Base-by-base conservation (phyloP, 2,888 invertebrate species). In the Caenorhabditis becei region DNA sequence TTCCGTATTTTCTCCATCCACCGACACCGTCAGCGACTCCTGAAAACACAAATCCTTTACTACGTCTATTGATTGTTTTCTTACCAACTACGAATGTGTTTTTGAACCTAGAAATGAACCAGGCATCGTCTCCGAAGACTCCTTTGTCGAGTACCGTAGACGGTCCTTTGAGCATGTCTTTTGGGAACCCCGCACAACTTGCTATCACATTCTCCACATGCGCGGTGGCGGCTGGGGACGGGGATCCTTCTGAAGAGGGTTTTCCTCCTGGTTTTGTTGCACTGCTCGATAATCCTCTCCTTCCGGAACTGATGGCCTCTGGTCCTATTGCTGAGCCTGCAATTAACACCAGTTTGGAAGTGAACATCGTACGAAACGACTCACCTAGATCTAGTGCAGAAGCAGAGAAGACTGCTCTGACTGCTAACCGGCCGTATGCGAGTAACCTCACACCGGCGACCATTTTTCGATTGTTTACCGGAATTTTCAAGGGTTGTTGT, bases 21-120 rank as follows among this genome's bases (percentile, higher is more conserved):
- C 98, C 98, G 69, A 98, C 98, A 84, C 98, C 98, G 92, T 98
- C 98, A 79, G 98, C 98, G 88, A 98, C 97, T 91, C 97, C 98
- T 97, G 11, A 66, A 58, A 66, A 18, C n/a, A 2, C 32, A 18
- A 32, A 32, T 32, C 10, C 10, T 7, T 41, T 14, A 3, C 3
- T 41, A 5, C 3, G 41, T 14, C 3, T 41, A 5, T 14, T 14
- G 16, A 11, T 41, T 16, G 5, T 16, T 23, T 32, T 4, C 93
- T 93, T 92, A 97, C 97, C 97, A 93, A 98, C 94, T 89, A 97
- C 97, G 93, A 97, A 97, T 82, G 95, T 95, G 77, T 94, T 93
- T 91, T 94, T 94, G 91, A 94, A 94, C 91, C 93, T 94, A 5
- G 94, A 94, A 82, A 94, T 93, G 92, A 98, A 97, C 95, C 96